Base-by-base conservation (phyloP, 2,888 invertebrate species). In the Capitulum mitella region DNA sequence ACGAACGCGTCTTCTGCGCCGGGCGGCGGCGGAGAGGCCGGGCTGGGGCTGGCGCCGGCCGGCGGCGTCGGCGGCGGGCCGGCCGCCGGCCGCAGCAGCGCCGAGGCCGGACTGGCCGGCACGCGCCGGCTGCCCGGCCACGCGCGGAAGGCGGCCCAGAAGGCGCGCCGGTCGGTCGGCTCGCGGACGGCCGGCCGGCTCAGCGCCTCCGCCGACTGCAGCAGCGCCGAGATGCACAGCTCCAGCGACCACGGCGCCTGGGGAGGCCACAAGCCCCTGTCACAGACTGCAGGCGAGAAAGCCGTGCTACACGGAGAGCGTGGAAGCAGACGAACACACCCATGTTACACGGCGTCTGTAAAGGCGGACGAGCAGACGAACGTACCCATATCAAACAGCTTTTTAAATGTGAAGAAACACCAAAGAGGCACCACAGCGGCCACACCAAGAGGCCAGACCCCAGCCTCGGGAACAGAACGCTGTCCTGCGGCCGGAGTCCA, bases 71-170 rank as follows among this genome's bases (percentile, higher is more conserved):
- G 19, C 19, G 14, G 34, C 22, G 64, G 32, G 34, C 29, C 64
- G 64, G 32, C 12, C 29, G 61, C 22, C 19, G 64, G 37, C 64
- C 29, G 10, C 37, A 40, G 40, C 40, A 70, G 70, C 26, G 70
- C 70, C 40, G 70, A 37, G 37, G 40, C 26, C 0, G 70, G 26
- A 10, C 26, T 26, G 5, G 70, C 37, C 70, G 40, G 70, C 26
- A 70, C 70, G 1, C 40, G 70, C 6, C 70, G 70, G 40, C 37
- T 40, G 6, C 40, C 37, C 40, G 70, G 26, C 70, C 70, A 70
- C 10, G 40, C 70, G 26, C 70, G 70, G 70, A 37, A 70, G 26
- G 70, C 26, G 19, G 70, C 70, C 70, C 70, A 70, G 70, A 70
- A 70, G 70, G 34, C 37, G 70, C 70, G 70, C 70, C 29, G n/a